These are phyloP conservation scores for Leucoma salicis DNA, from an alignment of 2,888 invertebrate species.

Conservation along the genomic window DNA sequence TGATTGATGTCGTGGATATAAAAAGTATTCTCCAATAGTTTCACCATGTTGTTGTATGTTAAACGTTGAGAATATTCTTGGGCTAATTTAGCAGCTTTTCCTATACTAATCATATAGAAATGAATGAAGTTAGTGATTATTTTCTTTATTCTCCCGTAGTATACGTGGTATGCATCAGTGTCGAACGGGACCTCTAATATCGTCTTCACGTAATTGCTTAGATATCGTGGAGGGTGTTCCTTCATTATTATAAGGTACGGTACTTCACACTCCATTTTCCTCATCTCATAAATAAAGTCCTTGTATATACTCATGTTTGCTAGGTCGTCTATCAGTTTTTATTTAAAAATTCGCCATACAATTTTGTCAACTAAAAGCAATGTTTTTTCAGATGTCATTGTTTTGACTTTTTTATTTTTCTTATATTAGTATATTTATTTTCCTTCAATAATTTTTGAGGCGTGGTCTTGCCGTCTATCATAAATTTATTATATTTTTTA, in stretches of 20 bases:
- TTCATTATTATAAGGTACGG: slow-evolving; percentile 40
- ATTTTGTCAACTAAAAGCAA: too few species aligned
- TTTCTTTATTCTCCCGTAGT: slow-evolving; percentile 54
- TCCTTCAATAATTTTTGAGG: too few species aligned
- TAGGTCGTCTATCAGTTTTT: too few species aligned
- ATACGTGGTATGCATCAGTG: slow-evolving; percentile 40
- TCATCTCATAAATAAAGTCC: slow-evolving; percentile 46
- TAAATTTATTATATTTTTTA: too few species aligned
- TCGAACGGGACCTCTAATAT: background rate
- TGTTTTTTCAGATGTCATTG: too few species aligned
- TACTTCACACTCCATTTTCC: slow-evolving; percentile 38
- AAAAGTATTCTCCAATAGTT: slow-evolving; percentile 44
- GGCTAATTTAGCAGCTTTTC: slow-evolving; percentile 41
- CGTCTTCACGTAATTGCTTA: slow-evolving; percentile 39
- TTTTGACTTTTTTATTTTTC: too few species aligned
- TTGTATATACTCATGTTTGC: too few species aligned
- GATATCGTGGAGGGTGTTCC: slow-evolving; percentile 40
- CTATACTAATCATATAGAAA: slow-evolving; percentile 45
- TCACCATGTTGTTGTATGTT: slow-evolving; percentile 37
- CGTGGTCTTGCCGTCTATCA: too few species aligned
- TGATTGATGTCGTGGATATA: slow-evolving; percentile 39
- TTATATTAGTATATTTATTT: too few species aligned
- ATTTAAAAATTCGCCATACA: too few species aligned
- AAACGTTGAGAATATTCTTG: slow-evolving; percentile 36
- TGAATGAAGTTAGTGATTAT: slow-evolving; percentile 46